Base-by-base conservation (phyloP, 2,113 vertebrate genomes). In the Pimephales promelas region DNA sequence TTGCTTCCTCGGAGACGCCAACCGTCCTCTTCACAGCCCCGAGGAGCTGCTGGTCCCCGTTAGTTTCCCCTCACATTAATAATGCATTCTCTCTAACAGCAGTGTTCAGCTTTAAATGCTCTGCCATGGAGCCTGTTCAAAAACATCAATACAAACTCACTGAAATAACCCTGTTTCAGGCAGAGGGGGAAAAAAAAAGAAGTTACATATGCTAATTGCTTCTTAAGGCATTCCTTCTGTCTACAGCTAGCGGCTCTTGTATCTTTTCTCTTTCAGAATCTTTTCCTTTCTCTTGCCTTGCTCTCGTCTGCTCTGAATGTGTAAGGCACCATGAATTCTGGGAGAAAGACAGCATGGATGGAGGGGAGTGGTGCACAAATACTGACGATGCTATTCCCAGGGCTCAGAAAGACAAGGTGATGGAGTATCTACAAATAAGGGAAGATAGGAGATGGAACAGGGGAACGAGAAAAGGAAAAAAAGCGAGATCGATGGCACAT, bases 11-110 rank as follows among this genome's bases (percentile, higher is more conserved):
- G 24, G 71, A 81, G 86, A 56, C 80, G 70, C 61, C 79, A 87
- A 86, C 86, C 61, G 74, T 87, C 89, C 84, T 87, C 68, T 77
- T 84, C 76, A 73, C 70, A 87, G 85, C 87, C 88, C 81, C 5
- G 64, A 77, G 77, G 84, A 90, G 83, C 80, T 84, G 82, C 83
- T 88, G 86, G 79, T 87, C 83, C 85, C 87, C 86, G 74, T 88
- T 86, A 88, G 89, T 85, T 86, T 88, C 77, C 85, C 90, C 77
- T 82, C 86, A 57, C 83, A 92, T 92, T 91, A 92, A 92, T 91
- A 91, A 91, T 93, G 85, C 85, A 93, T 89, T 56, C 66, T 75
- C 83, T 91, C 89, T 91, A 90, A 93, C 85, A 87, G 90, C 88
- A 86, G 87, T 82, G 74, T 90, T 91, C 86, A 84, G 87, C 76